These are phyloP conservation scores for Drosophila tropicalis DNA, from an alignment of 1,140 invertebrate genomes.

Conservation along the genomic window DNA sequence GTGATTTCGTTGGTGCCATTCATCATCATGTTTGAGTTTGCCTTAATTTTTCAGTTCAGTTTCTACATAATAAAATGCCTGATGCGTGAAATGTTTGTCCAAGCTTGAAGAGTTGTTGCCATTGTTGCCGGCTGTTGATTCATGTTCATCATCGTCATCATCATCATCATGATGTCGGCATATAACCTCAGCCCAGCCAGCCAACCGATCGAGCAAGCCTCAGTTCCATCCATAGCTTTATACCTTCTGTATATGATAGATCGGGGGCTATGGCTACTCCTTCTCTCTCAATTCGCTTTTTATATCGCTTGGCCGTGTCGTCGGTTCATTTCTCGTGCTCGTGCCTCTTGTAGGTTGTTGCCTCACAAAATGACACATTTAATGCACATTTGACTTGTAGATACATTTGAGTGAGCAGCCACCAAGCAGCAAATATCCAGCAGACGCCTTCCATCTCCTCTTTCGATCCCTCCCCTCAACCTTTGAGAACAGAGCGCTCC, in stretches of 20 bases:
- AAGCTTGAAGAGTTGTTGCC: slow-evolving; percentile 81
- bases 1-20: slow-evolving; percentile 12
- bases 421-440: slow-evolving; percentile 1
- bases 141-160: slow-evolving; percentile 59
- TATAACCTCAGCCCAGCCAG: slow-evolving; percentile 73
- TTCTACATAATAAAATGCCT: slow-evolving; percentile 82
- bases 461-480: neutral
- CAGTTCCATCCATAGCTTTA: slow-evolving; percentile 10
- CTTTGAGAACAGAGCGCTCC: slow-evolving; percentile 17
- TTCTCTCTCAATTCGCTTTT: slow-evolving; percentile 49
- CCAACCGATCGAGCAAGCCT: slow-evolving; percentile 65
- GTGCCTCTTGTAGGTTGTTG: slow-evolving; percentile 53
- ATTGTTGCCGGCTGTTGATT: slow-evolving; percentile 75
- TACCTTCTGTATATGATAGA: neutral
- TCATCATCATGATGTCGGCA: slow-evolving; percentile 30
- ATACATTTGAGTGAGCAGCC: slow-evolving; percentile 66
- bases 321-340: slow-evolving; percentile 21
- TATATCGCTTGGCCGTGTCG: slow-evolving; percentile 47
- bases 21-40: slow-evolving; percentile 37
- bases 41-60: slow-evolving; percentile 55
- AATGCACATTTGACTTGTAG: slow-evolving; percentile 81
- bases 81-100: slow-evolving; percentile 83
- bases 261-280: slow-evolving; percentile 21
- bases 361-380: slow-evolving; percentile 78
- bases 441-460: slow-evolving; percentile 27